Base-by-base conservation (phyloP, 2,113 vertebrate species). In the Caretta caretta region DNA sequence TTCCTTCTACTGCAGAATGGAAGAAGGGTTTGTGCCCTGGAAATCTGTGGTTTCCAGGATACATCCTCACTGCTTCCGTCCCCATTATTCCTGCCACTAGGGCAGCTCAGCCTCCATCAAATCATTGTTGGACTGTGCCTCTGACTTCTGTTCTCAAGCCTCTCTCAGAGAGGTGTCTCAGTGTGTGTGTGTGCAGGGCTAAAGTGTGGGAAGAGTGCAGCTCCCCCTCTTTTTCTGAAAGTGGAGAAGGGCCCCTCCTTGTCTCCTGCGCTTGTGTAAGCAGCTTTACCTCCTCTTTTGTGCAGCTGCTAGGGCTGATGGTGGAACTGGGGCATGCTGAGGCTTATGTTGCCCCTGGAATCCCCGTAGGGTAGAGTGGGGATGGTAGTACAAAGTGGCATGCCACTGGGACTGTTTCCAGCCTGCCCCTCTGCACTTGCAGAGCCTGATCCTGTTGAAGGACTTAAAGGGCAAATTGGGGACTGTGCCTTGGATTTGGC, bases 141-240 rank as follows among this genome's bases (percentile, higher is more conserved):
- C 10, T 87, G 24, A 62, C 86, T 94, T 88, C 35, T 88, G 82
- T 46, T 31, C 75, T 93, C 76, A 57, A 19, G 29, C 88, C 84
- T 9, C 19, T 88, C 24, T 92, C 25, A 78, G 90, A 89, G 49
- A 54, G 87, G 48, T 83, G 35, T 62, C 14, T 53, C 51, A 6
- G 51, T 53, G 9, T 81, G 46, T 93, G 83, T 89, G 11, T 93
- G 12, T 2, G 57, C 10, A 29, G 57, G 57, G 25, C 10, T 59
- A 29, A 59, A 29, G 5, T 14, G 27, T 5, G 27, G 29, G 57
- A 11, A 29, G 57, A 31, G 57, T 31, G 31, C 62, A 65, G 14
- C 31, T 65, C 62, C 31, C 48, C 90, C 3, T 24, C 84, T 96
- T 93, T 93, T 89, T 38, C 51, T 84, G 38, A 75, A 95, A 91